Evolutionary conservation across 2,797 vertebrate genomes (phyloP).

Genomic region (Spea hammondii): DNA sequence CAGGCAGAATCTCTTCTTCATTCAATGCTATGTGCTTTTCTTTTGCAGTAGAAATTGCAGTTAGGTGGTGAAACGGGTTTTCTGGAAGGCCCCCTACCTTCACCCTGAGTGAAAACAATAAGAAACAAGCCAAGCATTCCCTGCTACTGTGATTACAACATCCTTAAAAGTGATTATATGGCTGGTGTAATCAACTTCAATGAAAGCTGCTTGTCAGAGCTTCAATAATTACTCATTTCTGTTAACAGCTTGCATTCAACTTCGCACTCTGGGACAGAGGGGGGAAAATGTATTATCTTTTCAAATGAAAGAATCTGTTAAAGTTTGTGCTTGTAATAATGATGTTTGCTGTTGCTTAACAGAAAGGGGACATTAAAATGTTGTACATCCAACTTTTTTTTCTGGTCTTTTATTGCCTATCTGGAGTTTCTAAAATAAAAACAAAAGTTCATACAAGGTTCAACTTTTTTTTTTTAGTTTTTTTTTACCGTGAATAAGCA

Average conservation of each 20-base stretch:
- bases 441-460: conserved; percentile 78
- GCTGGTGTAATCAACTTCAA: conserved; percentile 83
- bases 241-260: conserved; percentile 81
- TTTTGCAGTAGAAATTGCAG: conserved; percentile 76
- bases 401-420: conserved; percentile 67
- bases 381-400: conserved; percentile 72
- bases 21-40: conserved; percentile 76
- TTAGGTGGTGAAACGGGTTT: conserved; percentile 72
- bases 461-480: conserved; percentile 44
- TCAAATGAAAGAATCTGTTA: conserved; percentile 75
- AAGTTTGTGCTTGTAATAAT: conserved; percentile 62
- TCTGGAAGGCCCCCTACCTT: conserved; percentile 75
- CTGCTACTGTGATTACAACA: conserved; percentile 82
- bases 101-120: conserved; percentile 79
- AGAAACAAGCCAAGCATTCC: conserved; percentile 79
- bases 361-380: conserved; percentile 64
- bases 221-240: conserved; percentile 86
- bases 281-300: conserved; percentile 53
- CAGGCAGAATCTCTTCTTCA: conserved; percentile 77
- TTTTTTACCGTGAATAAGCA: too few relatives aligned
- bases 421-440: conserved; percentile 70
- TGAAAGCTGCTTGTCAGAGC: conserved; percentile 83
- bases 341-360: conserved; percentile 72
- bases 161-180: conserved; percentile 84
- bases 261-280: conserved; percentile 74